phyloP scores from a whole-genome alignment of 2,113 vertebrate genomes.

The Sorex fumeus region DNA sequence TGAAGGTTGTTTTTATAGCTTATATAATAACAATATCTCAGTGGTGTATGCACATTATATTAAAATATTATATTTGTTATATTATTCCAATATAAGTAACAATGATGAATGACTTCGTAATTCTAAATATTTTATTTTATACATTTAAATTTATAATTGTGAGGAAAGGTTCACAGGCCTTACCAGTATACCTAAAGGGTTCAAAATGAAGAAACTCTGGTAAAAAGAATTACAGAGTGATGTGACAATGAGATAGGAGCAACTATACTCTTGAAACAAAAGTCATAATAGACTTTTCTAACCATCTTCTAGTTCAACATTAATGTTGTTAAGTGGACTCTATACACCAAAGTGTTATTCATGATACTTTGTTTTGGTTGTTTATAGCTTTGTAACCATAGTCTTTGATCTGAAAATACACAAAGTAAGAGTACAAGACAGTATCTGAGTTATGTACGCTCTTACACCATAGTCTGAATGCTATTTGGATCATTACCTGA shows the following conservation, averaged over 20 bases:
- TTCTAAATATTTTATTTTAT: conserved; percentile 21
- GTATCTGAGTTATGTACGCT: not conserved
- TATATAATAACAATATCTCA: too few relatives aligned
- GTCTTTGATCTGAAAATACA: conserved; percentile 39
- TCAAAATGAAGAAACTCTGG: not conserved
- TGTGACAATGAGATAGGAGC: conserved; percentile 19
- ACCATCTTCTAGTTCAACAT: conserved; percentile 29
- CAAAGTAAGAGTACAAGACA: too few relatives aligned
- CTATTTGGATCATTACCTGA: conserved; percentile 90
- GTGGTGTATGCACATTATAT: too few relatives aligned
- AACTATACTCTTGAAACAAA: conserved; percentile 31
- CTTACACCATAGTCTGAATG: conserved; percentile 6
- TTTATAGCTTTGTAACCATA: conserved; percentile 31
- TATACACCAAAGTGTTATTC: not conserved
- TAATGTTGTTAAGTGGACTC: not conserved
- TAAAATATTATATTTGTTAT: too few relatives aligned
- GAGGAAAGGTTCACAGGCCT: conserved; percentile 29
- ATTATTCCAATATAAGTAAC: conserved; percentile 30
- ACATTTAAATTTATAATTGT: conserved; percentile 37
- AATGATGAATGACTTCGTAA: not conserved
- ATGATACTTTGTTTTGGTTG: not conserved
- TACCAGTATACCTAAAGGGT: not conserved
- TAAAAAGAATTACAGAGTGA: conserved; percentile 19
- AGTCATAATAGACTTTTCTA: conserved; percentile 6
- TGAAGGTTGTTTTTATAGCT: too few relatives aligned